Evolutionary conservation across 2,113 vertebrate species (phyloP), one percentile per base, ranked within the genome.

Genomic region (Hypanus sabinus): DNA sequence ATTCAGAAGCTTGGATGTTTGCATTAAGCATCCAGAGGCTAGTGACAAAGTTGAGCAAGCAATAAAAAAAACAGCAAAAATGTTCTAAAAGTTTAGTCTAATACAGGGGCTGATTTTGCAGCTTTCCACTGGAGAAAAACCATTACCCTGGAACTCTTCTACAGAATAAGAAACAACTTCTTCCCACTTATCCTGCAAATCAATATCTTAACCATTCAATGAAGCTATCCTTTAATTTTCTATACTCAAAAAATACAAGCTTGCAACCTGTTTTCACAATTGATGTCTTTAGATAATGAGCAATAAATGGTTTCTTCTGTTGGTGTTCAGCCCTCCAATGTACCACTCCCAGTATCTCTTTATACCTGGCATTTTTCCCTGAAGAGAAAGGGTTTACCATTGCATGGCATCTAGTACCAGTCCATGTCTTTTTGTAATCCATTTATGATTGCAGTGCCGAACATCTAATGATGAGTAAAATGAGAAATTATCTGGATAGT

Each of bases 1-100:
- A 94, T 75, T 88, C 70, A 94, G 65, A 22, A 94, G 93, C 71
- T 77, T 75, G 94, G 55, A 12, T 93, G 94, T 30, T 93, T 81
- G 62, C 24, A 94, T 46, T 46, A 75, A 7, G 36, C n/a, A 85
- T 75, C 80, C 57, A 85, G 68, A 71, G 38, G 65, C 55, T 10
- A 46, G 46, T 80, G n/a, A 6, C 10, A 88, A 36, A 16, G 12
- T 36, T 80, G n/a, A 6, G 22, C 65, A 36, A 16, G 12, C 33
- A 70, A 36, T 65, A 16, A 24, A 92, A 92, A 71, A 65, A 55
- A 3, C 88, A 71, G 65, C 36, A 46, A 71, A 27, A 87, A 73
- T 22, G 0, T 5, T 55, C 90, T 73, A 24, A 73, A 46, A 75
- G 36, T 46, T 55, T n/a, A 4, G 4, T 91, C 57, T 22, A 73